Evolutionary conservation across 2,113 vertebrate species (phyloP).

Genomic region (Muscicapa adusta): DNA sequence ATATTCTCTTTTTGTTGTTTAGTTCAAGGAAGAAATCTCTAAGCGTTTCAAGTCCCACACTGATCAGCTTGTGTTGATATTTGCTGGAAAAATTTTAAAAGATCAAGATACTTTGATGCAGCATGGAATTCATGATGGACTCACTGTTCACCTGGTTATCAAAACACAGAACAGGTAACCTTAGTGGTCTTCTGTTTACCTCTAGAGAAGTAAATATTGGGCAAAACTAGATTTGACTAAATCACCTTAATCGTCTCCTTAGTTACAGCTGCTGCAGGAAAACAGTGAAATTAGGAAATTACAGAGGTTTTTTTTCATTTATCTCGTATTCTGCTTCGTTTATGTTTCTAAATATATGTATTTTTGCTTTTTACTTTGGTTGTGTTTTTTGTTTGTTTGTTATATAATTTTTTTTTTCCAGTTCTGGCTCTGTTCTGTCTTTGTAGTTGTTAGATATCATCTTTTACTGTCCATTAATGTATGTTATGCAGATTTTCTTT

Average conservation of each 20-base stretch:
- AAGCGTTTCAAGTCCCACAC: conserved; percentile 80
- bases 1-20: not conserved
- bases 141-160: conserved; percentile 84
- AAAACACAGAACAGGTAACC: conserved; percentile 83
- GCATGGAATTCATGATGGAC: conserved; percentile 82
- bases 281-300: not conserved
- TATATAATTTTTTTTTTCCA: not conserved
- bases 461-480: not conserved
- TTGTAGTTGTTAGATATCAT: not conserved
- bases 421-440: not conserved
- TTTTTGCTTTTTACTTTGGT: not conserved
- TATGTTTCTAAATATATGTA: not conserved
- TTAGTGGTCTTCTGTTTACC: not conserved
- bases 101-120: conserved; percentile 83
- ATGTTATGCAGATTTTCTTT: not conserved
- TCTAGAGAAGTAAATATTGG: not conserved
- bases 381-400: not conserved
- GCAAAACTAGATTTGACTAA: not conserved
- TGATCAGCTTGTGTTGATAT: conserved; percentile 83
- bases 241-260: not conserved
- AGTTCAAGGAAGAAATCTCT: conserved; percentile 85
- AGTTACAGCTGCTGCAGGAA: not conserved
- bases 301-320: not conserved
- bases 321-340: not conserved
- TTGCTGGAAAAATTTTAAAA: conserved; percentile 85